Evolutionary conservation across 2,888 invertebrate genomes (phyloP), one percentile per base, ranked within the genome.

Genomic region (Pyralis farinalis): DNA sequence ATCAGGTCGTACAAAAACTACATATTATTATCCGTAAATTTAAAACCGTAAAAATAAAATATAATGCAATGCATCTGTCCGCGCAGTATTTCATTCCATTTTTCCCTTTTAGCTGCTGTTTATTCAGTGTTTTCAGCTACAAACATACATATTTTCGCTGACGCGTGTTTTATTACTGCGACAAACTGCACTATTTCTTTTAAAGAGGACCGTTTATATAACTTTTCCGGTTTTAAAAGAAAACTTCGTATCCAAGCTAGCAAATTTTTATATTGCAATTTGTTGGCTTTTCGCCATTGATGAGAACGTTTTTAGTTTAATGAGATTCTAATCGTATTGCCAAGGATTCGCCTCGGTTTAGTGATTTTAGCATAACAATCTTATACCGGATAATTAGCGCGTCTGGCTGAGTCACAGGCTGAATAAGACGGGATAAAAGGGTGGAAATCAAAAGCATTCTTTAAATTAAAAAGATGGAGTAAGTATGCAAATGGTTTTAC

Each of bases 341-440:
- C 2, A 4, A 16, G 16, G n/a, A n/a, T 16, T 4, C 16, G n/a
- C n/a, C n/a, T n/a, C n/a, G n/a, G n/a, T 16, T 16, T 16, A 16
- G 16, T 16, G 16, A 16, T 16, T 16, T 3, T 16, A 16, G 16
- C 16, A 16, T 16, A 16, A 16, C 16, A 16, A 4, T 2, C 16
- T 16, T 21, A n/a, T 22, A 47, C 54, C 53, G 58, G 52, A 58
- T 59, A 62, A 62, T 60, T 53, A 57, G 49, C 53, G 53, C 43
- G 44, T 47, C 51, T 40, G 44, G 8, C 12, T 29, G 49, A 49
- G 54, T 50, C 57, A 54, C 45, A 46, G 47, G 51, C 53, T 58
- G 57, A 66, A 62, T 61, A 66, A 59, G 55, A 56, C 54, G 54
- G 51, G 47, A 48, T 52, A 49, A 52, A 51, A 51, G 50, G 49